Conservation (phyloP, 2,113 vertebrate genomes). For the Galbula dea region DNA sequence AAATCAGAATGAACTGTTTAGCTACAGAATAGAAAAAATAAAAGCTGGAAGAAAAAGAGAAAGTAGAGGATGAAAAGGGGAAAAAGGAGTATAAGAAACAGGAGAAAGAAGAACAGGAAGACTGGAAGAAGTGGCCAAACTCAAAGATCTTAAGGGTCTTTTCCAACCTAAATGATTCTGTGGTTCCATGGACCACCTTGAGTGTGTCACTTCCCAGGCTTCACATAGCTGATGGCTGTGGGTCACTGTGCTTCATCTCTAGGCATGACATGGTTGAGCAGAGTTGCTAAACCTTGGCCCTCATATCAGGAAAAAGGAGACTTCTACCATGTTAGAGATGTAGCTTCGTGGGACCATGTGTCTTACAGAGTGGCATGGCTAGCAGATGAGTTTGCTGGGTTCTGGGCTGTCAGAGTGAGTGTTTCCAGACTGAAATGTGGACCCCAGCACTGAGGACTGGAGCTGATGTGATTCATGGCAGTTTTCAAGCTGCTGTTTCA, state of each 20-base stretch:
- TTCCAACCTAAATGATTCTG: not conserved
- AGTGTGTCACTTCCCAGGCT: not conserved
- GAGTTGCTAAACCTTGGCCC: not conserved
- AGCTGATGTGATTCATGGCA: not conserved
- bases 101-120: not conserved
- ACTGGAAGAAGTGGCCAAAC: not conserved
- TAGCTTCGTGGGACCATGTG: not conserved
- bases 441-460: not conserved
- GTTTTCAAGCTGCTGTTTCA: not conserved
- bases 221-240: not conserved
- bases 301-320: not conserved
- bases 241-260: not conserved
- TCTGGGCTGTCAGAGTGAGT: not conserved
- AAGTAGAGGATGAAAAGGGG: not conserved
- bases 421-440: not conserved
- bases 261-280: not conserved
- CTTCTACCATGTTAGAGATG: not conserved
- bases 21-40: not conserved
- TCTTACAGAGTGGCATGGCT: not conserved
- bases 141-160: not conserved
- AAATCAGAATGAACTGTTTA: not conserved
- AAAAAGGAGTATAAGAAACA: not conserved
- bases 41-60: not conserved
- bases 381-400: not conserved
- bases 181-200: not conserved